Conservation (phyloP, 2,888 invertebrate genomes). For the Quadroppia sp. region DNA sequence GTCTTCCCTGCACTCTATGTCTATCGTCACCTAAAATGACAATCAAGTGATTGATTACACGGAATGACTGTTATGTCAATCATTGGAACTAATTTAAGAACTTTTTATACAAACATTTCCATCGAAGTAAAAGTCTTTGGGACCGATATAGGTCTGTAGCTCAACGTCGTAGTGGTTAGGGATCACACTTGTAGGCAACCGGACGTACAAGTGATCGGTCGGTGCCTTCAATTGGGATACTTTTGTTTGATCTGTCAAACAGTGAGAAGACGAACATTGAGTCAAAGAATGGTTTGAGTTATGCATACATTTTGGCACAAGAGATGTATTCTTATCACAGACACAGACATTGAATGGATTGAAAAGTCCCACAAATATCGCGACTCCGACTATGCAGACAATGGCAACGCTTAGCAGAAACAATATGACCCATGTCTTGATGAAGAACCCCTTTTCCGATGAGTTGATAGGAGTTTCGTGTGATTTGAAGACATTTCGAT, state of each 20-base stretch:
- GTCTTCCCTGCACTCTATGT: constrained; percentile 60
- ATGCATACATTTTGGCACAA: constrained; percentile 18
- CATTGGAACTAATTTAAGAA: not conserved
- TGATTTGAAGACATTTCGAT: constrained; percentile 11
- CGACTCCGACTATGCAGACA: constrained; percentile 8
- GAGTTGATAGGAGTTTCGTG: not conserved
- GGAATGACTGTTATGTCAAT: not conserved
- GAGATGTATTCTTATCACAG: constrained; percentile 30
- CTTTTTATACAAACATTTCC: constrained; percentile 38
- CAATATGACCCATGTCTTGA: constrained; percentile 25
- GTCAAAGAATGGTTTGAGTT: not conserved
- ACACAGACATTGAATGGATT: not conserved
- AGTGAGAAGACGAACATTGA: not conserved
- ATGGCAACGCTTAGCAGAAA: not conserved
- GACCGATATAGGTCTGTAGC: constrained; percentile 43
- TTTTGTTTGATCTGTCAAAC: constrained; percentile 1
- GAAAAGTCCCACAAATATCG: constrained; percentile 2
- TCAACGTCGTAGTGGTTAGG: constrained; percentile 45
- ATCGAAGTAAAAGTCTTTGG: constrained; percentile 45
- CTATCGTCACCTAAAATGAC: constrained; percentile 44
- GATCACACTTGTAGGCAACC: constrained; percentile 42
- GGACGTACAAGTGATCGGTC: not conserved
- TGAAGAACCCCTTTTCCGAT: constrained; percentile 5
- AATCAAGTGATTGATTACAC: not conserved
- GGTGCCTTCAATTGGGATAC: constrained; percentile 4